Percentiles rank a stretch among this genome's conserved stretches.
phyloP scores from a whole-genome alignment of 2,113 vertebrate genomes.

The Chaenocephalus aceratus region DNA sequence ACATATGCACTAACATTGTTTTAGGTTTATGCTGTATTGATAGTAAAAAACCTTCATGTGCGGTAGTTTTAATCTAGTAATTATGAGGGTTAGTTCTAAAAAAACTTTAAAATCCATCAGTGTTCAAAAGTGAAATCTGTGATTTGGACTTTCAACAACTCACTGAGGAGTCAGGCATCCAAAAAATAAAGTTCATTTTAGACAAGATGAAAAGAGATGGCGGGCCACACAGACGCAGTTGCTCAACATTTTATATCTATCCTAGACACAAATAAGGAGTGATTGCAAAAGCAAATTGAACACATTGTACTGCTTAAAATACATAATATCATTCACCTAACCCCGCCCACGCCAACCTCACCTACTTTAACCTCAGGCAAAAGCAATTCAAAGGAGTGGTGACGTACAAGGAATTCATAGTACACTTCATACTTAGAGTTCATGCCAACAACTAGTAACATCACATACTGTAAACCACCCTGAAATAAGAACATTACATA shows the following conservation, averaged over 20 bases:
- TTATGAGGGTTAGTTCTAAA: neutral
- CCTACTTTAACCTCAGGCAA: constrained; percentile 2
- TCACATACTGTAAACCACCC: neutral
- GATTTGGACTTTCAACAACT: neutral
- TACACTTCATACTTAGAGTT: neutral
- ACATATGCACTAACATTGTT: neutral
- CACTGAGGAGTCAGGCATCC: neutral
- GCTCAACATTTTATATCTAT: no score
- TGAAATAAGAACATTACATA: neutral
- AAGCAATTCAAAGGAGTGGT: constrained; percentile 4
- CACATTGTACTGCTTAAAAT: constrained; percentile 11
- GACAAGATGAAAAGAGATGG: no score
- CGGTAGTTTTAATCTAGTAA: neutral
- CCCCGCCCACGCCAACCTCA: constrained; percentile 4
- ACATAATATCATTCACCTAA: constrained; percentile 25
- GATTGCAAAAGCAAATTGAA: neutral
- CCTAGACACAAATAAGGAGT: neutral
- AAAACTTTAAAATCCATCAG: neutral
- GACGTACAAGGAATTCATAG: constrained; percentile 5
- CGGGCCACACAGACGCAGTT: no score
- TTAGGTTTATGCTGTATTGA: neutral
- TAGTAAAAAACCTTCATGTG: neutral
- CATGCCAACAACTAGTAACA: neutral
- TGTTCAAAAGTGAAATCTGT: neutral
- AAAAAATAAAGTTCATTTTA: neutral